phyloP scores from a whole-genome alignment of 2,888 invertebrate genomes.

The Caenorhabditis imperialis region DNA sequence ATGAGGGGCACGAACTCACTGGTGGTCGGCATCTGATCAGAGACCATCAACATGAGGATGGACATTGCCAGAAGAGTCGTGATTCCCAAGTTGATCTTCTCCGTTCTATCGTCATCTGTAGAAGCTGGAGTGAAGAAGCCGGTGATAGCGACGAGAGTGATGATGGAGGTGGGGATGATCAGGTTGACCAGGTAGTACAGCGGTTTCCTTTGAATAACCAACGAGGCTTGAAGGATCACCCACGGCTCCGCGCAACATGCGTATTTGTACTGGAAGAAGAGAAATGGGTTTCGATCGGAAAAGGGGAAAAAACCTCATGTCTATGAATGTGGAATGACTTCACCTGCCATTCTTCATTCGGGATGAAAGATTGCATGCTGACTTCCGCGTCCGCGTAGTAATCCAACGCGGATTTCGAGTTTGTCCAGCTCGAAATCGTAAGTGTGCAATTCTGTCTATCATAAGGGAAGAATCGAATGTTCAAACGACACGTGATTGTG shows the following conservation, averaged over 20 bases:
- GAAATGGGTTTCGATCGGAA: no score
- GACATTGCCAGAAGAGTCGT: constrained; percentile 79
- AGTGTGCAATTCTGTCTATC: constrained; percentile 77
- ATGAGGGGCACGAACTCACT: constrained; percentile 77
- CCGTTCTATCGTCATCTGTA: constrained; percentile 78
- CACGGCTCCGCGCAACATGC: constrained; percentile 73
- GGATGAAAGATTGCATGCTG: constrained; percentile 68
- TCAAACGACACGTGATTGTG: constrained; percentile 73
- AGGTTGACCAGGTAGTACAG: constrained; percentile 78
- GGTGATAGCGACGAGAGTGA: constrained; percentile 79
- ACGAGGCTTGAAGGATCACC: constrained; percentile 68
- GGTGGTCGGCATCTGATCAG: constrained; percentile 80
- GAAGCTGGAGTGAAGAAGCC: constrained; percentile 80
- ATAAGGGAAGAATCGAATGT: constrained; percentile 76
- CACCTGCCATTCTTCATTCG: constrained; percentile 77
- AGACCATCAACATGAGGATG: constrained; percentile 80
- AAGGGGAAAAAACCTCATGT: constrained; percentile 68
- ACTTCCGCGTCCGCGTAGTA: constrained; percentile 74
- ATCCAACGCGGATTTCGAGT: constrained; percentile 75
- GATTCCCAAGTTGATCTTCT: constrained; percentile 76
- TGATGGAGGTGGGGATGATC: constrained; percentile 80
- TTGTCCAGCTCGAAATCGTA: constrained; percentile 77
- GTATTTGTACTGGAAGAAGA: constrained; percentile 72
- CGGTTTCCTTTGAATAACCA: constrained; percentile 73
- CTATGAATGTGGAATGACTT: constrained; percentile 74